These are phyloP conservation scores for Melangyna quadrimaculata DNA, from an alignment of 2,888 invertebrate species.

Conservation along the genomic window DNA sequence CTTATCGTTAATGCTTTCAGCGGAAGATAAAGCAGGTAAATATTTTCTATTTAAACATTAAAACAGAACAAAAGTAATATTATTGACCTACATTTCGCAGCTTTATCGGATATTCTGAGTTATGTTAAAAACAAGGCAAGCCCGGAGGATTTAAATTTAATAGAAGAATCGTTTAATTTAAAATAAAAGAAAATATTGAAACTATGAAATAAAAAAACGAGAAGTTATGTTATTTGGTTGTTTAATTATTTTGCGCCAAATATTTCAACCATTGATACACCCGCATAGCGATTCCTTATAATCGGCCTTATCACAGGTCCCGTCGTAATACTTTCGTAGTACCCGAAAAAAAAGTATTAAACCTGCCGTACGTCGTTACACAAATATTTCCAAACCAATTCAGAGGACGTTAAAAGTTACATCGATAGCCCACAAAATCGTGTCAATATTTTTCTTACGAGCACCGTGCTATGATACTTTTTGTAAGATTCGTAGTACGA, in stretches of 20 bases:
- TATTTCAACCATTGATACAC: too few species aligned
- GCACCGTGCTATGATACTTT: too few species aligned
- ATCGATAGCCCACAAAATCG: too few species aligned
- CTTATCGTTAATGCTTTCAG: conserved; percentile 77
- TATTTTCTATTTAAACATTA: not conserved
- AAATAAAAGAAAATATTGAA: conserved; percentile 20
- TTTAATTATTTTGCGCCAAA: not conserved
- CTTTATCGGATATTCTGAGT: conserved; percentile 73
- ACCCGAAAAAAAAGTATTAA: too few species aligned
- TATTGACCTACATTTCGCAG: conserved; percentile 69
- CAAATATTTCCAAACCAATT: too few species aligned
- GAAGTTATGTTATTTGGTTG: not conserved
- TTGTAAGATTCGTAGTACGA: too few species aligned
- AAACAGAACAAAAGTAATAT: not conserved
- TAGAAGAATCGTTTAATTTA: conserved; percentile 57
- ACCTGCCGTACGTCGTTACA: too few species aligned
- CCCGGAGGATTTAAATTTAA: conserved; percentile 37
- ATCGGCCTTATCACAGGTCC: too few species aligned
- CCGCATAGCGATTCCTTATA: too few species aligned
- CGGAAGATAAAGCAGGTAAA: conserved; percentile 77
- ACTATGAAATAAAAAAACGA: not conserved
- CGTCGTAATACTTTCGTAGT: too few species aligned
- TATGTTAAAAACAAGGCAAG: conserved; percentile 74
- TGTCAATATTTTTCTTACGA: too few species aligned
- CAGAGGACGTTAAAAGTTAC: too few species aligned